Conservation (phyloP, 2,888 invertebrate species). For the Pristionchus arcanus region DNA sequence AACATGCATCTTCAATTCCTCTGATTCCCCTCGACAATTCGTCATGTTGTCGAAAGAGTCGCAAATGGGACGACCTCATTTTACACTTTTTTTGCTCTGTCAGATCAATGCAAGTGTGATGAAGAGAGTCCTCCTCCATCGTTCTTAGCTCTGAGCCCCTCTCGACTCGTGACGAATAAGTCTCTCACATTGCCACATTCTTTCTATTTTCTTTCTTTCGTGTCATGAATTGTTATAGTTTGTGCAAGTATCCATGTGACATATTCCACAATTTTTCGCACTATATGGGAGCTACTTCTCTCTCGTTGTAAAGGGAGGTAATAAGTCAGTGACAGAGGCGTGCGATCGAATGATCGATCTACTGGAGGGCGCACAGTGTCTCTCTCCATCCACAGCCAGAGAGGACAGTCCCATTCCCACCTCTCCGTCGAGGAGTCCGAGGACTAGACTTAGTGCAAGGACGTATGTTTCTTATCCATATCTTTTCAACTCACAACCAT, state of each 20-base stretch:
- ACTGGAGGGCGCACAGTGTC: slow-evolving; percentile 52
- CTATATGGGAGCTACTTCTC: background rate
- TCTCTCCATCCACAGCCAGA: slow-evolving; percentile 24
- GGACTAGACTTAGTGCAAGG: background rate
- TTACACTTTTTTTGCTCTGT: slow-evolving; percentile 12
- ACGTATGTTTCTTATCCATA: background rate
- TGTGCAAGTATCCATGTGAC: background rate
- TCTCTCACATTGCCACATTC: background rate
- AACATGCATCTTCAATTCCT: background rate
- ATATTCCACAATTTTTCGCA: background rate
- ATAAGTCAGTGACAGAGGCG: background rate
- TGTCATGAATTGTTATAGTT: background rate
- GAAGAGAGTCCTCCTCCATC: slow-evolving; percentile 10
- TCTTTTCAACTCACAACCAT: background rate
- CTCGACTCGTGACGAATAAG: background rate
- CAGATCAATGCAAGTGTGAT: slow-evolving; percentile 8
- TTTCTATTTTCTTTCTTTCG: background rate
- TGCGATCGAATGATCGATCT: slow-evolving; percentile 41
- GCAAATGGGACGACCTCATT: background rate
- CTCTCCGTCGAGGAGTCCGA: slow-evolving; percentile 42
- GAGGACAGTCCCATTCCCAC: slow-evolving; percentile 40
- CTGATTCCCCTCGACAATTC: background rate
- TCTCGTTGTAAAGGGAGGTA: background rate
- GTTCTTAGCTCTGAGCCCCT: background rate
- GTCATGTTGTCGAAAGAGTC: background rate